A percentile compares a stretch with the other conserved stretches of the same genome.
Evolutionary conservation across 2,113 vertebrate genomes (phyloP).

Genomic region (Psophia crepitans): DNA sequence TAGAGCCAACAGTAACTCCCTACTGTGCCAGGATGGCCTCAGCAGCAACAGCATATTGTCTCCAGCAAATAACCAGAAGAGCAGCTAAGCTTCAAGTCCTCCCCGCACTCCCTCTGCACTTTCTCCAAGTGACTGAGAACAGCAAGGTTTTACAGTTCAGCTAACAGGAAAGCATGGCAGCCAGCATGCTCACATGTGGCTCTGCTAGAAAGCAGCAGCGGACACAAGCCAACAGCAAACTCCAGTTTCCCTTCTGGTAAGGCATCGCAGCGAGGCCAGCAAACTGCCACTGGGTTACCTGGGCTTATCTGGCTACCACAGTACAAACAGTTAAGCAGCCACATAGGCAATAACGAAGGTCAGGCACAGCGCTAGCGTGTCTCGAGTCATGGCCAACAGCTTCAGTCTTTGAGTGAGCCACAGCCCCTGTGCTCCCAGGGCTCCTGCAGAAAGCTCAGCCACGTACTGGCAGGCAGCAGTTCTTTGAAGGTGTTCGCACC

Average conservation of each 20-base stretch:
- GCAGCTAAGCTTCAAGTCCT: not conserved
- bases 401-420: not conserved
- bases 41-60: not conserved
- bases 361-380: not conserved
- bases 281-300: not conserved
- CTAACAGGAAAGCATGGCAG: not conserved
- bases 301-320: not conserved
- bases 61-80: not conserved
- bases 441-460: not conserved
- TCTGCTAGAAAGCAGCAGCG: not conserved
- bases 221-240: not conserved
- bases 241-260: not conserved
- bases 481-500: not conserved
- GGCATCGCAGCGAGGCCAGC: not conserved
- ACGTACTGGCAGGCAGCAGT: not conserved
- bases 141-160: not conserved
- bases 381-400: not conserved
- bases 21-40: constrained; percentile 56
- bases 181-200: not conserved
- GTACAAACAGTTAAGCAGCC: not conserved
- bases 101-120: not conserved
- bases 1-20: constrained; percentile 77
- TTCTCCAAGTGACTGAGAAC: not conserved
- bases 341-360: not conserved
- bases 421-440: not conserved